Base-by-base conservation (phyloP, 2,888 invertebrate species). In the Junonia oenone region DNA sequence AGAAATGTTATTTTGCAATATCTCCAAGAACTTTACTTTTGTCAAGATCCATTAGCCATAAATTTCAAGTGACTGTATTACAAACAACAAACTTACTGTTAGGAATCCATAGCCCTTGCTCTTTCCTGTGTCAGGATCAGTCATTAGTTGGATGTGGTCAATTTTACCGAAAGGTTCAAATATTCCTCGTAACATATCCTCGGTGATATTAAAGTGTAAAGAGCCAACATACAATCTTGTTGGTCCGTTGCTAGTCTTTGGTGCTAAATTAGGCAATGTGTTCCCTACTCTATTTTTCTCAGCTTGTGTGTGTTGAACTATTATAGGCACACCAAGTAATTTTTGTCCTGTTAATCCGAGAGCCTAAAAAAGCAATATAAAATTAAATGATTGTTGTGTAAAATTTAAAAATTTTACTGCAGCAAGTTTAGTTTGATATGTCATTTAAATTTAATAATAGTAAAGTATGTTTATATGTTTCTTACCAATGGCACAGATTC, bases 121-220 rank as follows among this genome's bases (percentile, higher is more conserved):
- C 63, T 98, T 93, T 13, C 96, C 96, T 4, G 97, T 97, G 83
- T 98, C 98, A 51, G 96, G 96, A 83, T 99, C 99, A 91, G 96
- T 97, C 81, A 99, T 97, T 31, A 99, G 90, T 81, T 99, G 98
- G 71, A 98, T 97, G 65, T 95, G 95, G 77, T 98, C 98, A 68
- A 98, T 98, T 90, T 98, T 98, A 38, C 99, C 99, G 87, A 99
- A 99, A 0, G 99, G 99, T 82, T 99, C 99, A 89, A 99, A 99
- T 66, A 99, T 99, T 22, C 98, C 98, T 55, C 96, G 91, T 55
- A 99, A 90, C 99, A 99, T 99, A 63, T 99, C 99, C 88, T 99
- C 99, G 6, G 98, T 98, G 65, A 99, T 99, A 81, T 99, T 99
- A 77, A 98, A 99, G 87, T 99, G 99, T 54, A 99, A 88, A 14